Base-by-base conservation (phyloP, 2,113 vertebrate genomes). In the Paradisaea rubra region DNA sequence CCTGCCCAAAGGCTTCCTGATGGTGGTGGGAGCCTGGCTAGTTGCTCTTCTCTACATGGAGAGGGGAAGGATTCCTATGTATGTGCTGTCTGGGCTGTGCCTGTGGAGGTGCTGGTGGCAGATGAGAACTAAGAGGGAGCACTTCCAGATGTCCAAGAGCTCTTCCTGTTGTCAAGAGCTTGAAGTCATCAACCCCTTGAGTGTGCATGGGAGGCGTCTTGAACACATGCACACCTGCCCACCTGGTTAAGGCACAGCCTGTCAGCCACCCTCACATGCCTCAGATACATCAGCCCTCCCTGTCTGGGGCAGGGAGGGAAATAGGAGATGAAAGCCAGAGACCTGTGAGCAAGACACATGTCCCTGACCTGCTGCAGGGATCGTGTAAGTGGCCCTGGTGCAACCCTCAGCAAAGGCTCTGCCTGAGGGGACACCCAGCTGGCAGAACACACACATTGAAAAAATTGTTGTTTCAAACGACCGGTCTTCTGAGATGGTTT, bases 141-240 rank as follows among this genome's bases (percentile, higher is more conserved):
- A 31, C 19, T 54, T 52, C 27, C 37, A 65, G 50, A 56, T 17
- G 28, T 41, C 37, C 25, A 3, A 47, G 18, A 68, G 13, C 4
- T 45, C 8, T 80, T 76, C 12, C 28, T 77, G 9, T 15, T 73
- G 45, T n/a, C 45, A 56, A 44, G 22, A 6, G 19, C n/a, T 81
- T 74, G 56, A 61, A n/a, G 64, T 7, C 42, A 70, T n/a, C 25
- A 25, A 0, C 11, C 5, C 17, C 25, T 61, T 47, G 30, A 15
- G 37, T 0, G 1, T 2, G 3, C 28, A 27, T 0, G 0, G 21
- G 35, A 47, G 9, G 4, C 13, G 11, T 39, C 16, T 17, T 10
- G 10, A 41, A 28, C n/a, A 23, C 0, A 0, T 4, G 31, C 10
- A 8, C 1, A 1, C 25, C 37, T 65, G 25, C 18, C 52, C 21